Conservation (phyloP, 2,113 vertebrate genomes). For the Formicarius rufipectus region DNA sequence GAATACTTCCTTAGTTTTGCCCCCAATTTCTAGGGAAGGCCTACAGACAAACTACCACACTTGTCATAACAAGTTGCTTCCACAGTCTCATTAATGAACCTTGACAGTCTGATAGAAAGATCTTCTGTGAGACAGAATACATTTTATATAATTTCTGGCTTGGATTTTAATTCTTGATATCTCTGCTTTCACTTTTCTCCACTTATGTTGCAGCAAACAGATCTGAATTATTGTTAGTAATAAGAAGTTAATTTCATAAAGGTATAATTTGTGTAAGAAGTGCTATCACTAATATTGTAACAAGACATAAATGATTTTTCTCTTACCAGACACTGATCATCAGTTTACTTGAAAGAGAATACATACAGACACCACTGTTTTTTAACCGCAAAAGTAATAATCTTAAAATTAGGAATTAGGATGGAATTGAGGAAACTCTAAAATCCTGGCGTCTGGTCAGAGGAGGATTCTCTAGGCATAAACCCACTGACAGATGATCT, state of each 20-base stretch:
- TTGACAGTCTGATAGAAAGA: background rate
- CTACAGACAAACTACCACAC: too few species aligned
- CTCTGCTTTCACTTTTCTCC: background rate
- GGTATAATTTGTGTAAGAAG: background rate
- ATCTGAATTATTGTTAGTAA: background rate
- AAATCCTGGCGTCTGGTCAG: background rate
- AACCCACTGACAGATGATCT: background rate
- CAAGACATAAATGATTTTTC: background rate
- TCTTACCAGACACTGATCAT: background rate
- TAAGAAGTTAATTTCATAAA: background rate
- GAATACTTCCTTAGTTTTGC: too few species aligned
- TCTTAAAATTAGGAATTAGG: background rate
- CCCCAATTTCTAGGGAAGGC: too few species aligned
- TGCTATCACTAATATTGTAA: background rate
- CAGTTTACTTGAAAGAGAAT: background rate
- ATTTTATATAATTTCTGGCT: background rate
- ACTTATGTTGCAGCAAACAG: background rate
- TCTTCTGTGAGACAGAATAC: background rate
- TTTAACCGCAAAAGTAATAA: background rate
- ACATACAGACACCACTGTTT: background rate
- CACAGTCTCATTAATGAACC: background rate
- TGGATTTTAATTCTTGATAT: background rate
- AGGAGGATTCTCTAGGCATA: background rate
- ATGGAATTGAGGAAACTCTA: background rate
- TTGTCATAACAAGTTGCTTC: background rate